Percentiles rank a stretch among this genome's conserved stretches.
Conservation (phyloP, 2,113 vertebrate species). For the Entelurus aequoreus region DNA sequence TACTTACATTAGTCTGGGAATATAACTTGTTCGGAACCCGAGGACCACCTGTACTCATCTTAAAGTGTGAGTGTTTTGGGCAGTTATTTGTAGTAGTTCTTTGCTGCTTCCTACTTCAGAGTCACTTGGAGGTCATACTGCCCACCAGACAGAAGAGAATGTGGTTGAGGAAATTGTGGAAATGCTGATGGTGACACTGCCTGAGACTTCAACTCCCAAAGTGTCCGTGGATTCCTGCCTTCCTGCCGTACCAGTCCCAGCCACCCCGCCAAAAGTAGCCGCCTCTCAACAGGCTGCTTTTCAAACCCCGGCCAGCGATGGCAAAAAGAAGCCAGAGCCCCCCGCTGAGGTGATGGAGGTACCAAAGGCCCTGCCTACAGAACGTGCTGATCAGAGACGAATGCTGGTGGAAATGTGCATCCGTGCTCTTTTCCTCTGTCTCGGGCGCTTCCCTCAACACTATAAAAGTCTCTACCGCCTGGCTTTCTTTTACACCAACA, state of each 20-base stretch:
- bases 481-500: constrained; percentile 88
- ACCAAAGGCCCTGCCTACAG: constrained; percentile 78
- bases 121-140: constrained; percentile 34
- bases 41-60: not conserved
- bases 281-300: constrained; percentile 30
- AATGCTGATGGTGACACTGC: constrained; percentile 58
- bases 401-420: constrained; percentile 89
- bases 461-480: constrained; percentile 97
- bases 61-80: not conserved
- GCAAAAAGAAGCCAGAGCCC: constrained; percentile 73
- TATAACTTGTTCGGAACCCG: too few species aligned
- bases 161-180: constrained; percentile 63
- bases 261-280: constrained; percentile 57
- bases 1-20: too few species aligned
- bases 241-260: constrained; percentile 40
- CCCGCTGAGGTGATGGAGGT: constrained; percentile 71
- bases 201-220: constrained; percentile 62
- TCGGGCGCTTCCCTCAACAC: constrained; percentile 95
- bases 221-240: constrained; percentile 35
- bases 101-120: constrained; percentile 15
- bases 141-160: constrained; percentile 55
- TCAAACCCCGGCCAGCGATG: constrained; percentile 66
- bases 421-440: constrained; percentile 84
- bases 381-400: constrained; percentile 78
- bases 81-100: not conserved